Percentiles rank a stretch among this genome's conserved stretches.
phyloP scores from a whole-genome alignment of 2,113 vertebrate genomes.

The Oostethus manadensis region DNA sequence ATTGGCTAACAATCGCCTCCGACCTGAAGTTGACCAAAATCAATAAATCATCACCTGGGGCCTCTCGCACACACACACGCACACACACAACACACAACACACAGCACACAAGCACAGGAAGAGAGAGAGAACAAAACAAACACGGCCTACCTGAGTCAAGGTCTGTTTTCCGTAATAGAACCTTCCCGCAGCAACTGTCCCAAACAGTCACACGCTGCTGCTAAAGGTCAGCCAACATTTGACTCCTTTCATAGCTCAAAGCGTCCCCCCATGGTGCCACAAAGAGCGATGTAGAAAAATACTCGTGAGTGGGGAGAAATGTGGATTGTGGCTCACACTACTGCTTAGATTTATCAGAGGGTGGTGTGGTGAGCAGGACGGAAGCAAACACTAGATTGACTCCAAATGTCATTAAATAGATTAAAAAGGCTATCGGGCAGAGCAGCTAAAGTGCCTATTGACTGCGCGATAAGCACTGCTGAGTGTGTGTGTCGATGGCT shows the following conservation, averaged over 20 bases:
- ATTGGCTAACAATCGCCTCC: constrained; percentile 66
- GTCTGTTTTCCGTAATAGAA: constrained; percentile 60
- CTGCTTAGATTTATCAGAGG: constrained; percentile 23
- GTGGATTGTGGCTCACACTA: constrained; percentile 7
- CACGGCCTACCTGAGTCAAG: constrained; percentile 52
- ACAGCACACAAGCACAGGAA: constrained; percentile 24
- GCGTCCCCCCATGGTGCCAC: constrained; percentile 9
- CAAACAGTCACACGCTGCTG: constrained; percentile 23
- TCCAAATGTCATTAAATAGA: constrained; percentile 45
- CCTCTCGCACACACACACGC: constrained; percentile 8
- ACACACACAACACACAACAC: constrained; percentile 14
- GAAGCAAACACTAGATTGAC: constrained; percentile 16
- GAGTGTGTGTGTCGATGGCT: constrained; percentile 50
- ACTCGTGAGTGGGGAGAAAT: neutral
- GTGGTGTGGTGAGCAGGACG: neutral
- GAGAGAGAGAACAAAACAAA: constrained; percentile 49
- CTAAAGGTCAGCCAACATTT: constrained; percentile 56
- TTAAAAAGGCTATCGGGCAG: constrained; percentile 38
- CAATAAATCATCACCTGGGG: constrained; percentile 67
- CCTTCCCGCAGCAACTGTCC: constrained; percentile 49
- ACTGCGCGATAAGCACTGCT: constrained; percentile 55
- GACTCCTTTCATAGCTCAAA: constrained; percentile 33
- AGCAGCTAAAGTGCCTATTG: constrained; percentile 46
- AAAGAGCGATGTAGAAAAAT: constrained; percentile 23
- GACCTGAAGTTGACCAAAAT: constrained; percentile 69